Base-by-base conservation (phyloP, 2,888 invertebrate species). In the Dimorphilus gyrociliatus region DNA sequence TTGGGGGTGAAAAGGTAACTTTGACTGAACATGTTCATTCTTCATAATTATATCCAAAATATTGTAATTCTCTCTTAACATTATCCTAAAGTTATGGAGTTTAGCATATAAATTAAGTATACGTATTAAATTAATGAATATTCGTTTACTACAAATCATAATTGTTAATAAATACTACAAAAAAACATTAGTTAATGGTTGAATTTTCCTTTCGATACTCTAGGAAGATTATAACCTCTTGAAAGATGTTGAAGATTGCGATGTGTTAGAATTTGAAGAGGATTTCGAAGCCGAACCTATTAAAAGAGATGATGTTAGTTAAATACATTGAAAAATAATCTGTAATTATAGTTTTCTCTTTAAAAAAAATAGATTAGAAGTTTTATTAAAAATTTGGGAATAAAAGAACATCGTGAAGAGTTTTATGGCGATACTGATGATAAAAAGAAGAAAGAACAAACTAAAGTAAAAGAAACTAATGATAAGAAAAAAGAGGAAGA, bases 221-320 rank as follows among this genome's bases (percentile, higher is more conserved):
- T 37, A 55, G 53, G 44, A 40, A 23, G 55, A 55, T 27, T 34
- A 47, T 19, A 39, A 45, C 10, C 32, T 55, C 16, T 24, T 55
- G 5, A 27, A 38, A 13, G 46, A 36, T 29, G 17, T 54, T 12
- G 41, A 48, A 23, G 45, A 46, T 31, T 46, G 40, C 25, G 44
- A 40, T 27, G 42, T 43, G 10, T 42, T 46, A 29, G 42, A 43
- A 10, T 21, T 34, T 30, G 40, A 35, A 10, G 42, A 47, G 13
- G 49, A 51, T 16, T 30, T 46, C 7, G 48, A 49, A 25, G 43
- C 38, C 4, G 48, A 52, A 16, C 47, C 51, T 4, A 30, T 53
- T 13, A 50, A 49, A 23, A 45, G 34, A 34, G 48, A 50, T 39
- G 49, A 52, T 42, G 52, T 53, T 31, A 23, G 24, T 26, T 8